Conservation (phyloP, 2,797 vertebrate genomes). For the Fistularia commersonii region DNA sequence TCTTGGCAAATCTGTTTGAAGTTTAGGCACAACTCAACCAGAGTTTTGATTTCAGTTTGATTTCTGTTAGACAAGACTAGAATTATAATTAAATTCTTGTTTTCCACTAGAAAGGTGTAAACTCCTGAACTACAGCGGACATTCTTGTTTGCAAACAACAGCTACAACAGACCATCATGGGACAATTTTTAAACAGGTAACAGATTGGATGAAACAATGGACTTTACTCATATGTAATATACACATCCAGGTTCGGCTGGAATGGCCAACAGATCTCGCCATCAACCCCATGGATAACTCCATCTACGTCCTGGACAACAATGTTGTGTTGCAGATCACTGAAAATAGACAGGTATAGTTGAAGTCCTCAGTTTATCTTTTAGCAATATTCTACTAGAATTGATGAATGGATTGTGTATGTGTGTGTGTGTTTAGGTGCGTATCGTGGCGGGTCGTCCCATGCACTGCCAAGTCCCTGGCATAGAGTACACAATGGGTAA, state of each 20-base stretch:
- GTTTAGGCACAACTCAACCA: no score
- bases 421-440: slow-evolving; percentile 76
- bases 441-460: slow-evolving; percentile 92
- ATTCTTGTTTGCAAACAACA: no score
- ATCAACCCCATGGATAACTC: slow-evolving; percentile 99
- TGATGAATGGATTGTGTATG: not conserved
- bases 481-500: slow-evolving; percentile 91
- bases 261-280: slow-evolving; percentile 96
- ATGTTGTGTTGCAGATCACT: slow-evolving; percentile 95
- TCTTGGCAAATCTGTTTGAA: no score
- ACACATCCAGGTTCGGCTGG: slow-evolving; percentile 86
- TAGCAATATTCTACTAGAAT: not conserved
- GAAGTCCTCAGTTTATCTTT: not conserved
- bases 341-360: slow-evolving; percentile 83
- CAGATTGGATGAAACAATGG: not conserved
- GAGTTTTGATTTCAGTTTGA: no score
- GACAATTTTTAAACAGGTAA: not conserved
- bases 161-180: no score
- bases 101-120: no score
- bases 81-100: no score
- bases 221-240: not conserved
- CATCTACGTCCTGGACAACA: slow-evolving; percentile 97
- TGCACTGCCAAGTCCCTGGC: slow-evolving; percentile 96
- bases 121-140: no score
- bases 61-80: no score